These are phyloP conservation scores for Caenorhabditis sinica DNA, from an alignment of 2,888 invertebrate genomes.

Conservation along the genomic window DNA sequence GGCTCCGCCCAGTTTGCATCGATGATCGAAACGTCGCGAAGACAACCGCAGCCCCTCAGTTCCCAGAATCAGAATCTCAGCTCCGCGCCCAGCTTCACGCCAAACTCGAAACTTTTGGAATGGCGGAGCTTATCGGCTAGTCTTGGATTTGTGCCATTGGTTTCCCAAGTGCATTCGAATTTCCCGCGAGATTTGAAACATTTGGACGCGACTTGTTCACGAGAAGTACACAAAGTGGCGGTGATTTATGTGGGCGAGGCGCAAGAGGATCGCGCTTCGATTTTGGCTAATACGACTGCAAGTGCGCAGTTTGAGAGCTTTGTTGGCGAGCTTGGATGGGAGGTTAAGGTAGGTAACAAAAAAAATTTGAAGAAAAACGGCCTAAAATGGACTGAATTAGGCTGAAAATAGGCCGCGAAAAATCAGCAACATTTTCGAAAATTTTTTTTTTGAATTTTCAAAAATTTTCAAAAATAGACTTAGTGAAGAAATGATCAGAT, in stretches of 20 bases:
- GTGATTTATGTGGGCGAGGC: constrained; percentile 97
- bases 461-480: background rate
- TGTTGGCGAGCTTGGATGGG: constrained; percentile 85
- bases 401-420: background rate
- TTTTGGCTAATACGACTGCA: constrained; percentile 92
- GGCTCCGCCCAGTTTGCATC: constrained; percentile 65
- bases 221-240: constrained; percentile 96
- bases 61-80: background rate
- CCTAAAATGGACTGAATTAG: background rate
- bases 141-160: constrained; percentile 71
- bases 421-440: background rate
- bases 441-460: background rate
- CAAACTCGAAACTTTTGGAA: constrained; percentile 65
- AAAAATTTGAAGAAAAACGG: background rate
- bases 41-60: constrained; percentile 67
- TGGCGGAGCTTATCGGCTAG: constrained; percentile 73
- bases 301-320: constrained; percentile 93
- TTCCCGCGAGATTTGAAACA: constrained; percentile 92
- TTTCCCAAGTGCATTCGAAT: constrained; percentile 71
- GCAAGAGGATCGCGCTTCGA: constrained; percentile 95
- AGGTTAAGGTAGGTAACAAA: constrained; percentile 85
- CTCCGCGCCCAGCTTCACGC: constrained; percentile 29
- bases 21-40: constrained; percentile 68
- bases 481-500: no score
- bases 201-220: constrained; percentile 89